Conservation (phyloP, 2,113 vertebrate species). For the Prochilodus magdalenae region DNA sequence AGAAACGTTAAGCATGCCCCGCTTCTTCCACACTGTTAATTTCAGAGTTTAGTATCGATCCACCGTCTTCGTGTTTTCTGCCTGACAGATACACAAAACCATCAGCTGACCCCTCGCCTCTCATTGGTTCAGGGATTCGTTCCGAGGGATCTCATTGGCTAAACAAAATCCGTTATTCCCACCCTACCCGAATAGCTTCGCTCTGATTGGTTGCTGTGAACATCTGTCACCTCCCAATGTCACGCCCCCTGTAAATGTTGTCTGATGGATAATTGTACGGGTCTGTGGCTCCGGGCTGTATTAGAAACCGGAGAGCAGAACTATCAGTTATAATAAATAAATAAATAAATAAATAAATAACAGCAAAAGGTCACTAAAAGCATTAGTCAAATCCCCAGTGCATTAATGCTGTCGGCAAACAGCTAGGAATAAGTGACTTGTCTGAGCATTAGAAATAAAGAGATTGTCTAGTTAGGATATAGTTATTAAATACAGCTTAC, state of each 20-base stretch:
- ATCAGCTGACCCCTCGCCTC: constrained; percentile 35
- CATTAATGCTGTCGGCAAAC: neutral
- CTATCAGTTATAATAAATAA: constrained; percentile 5
- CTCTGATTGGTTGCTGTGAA: constrained; percentile 38
- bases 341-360: neutral
- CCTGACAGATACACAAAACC: constrained; percentile 41
- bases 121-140: constrained; percentile 64
- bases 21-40: neutral
- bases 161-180: constrained; percentile 31
- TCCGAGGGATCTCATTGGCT: constrained; percentile 59
- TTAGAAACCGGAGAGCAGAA: neutral
- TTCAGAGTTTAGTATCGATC: constrained; percentile 37
- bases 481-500: neutral
- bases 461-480: neutral
- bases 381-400: neutral
- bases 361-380: constrained; percentile 21
- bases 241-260: constrained; percentile 13
- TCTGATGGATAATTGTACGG: constrained; percentile 19
- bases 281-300: neutral
- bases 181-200: constrained; percentile 17
- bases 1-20: constrained; percentile 18
- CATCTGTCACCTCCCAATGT: constrained; percentile 48
- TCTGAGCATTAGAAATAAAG: neutral
- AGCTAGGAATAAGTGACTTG: neutral
- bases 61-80: constrained; percentile 46